These are phyloP conservation scores for Crax fasciolata DNA, from an alignment of 2,797 vertebrate species.

Conservation along the genomic window DNA sequence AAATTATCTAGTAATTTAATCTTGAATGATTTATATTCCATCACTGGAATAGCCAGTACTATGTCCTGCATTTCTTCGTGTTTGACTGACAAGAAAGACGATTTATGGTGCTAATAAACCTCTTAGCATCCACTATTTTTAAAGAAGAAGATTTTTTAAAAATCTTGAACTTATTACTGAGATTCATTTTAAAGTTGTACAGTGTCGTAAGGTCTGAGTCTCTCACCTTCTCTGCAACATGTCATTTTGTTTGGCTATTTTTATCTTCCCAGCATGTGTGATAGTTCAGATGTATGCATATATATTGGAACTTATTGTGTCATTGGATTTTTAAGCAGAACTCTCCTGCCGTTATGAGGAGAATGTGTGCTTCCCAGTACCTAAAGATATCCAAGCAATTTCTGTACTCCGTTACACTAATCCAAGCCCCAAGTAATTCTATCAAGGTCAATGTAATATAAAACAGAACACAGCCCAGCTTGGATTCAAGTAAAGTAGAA, in stretches of 20 bases:
- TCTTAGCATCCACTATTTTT: slow-evolving; percentile 74
- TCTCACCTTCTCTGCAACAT: slow-evolving; percentile 65
- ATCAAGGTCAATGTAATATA: slow-evolving; percentile 44
- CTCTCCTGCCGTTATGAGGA: slow-evolving; percentile 41
- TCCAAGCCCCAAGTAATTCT: slow-evolving; percentile 36
- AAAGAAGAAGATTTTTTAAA: slow-evolving; percentile 62
- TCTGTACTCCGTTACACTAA: slow-evolving; percentile 34
- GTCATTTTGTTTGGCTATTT: slow-evolving; percentile 77
- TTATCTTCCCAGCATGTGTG: slow-evolving; percentile 68
- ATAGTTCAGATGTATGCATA: slow-evolving; percentile 73
- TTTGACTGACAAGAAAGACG: slow-evolving; percentile 82
- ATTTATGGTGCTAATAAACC: slow-evolving; percentile 82
- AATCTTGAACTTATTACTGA: slow-evolving; percentile 73
- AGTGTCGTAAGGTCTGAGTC: slow-evolving; percentile 56
- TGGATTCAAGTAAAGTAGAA: not conserved
- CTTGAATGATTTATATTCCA: slow-evolving; percentile 84
- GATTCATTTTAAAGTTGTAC: slow-evolving; percentile 70
- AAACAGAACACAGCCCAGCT: not conserved
- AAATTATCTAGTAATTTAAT: slow-evolving; percentile 88
- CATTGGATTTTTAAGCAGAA: slow-evolving; percentile 71
- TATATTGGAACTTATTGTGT: slow-evolving; percentile 72
- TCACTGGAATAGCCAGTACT: slow-evolving; percentile 77
- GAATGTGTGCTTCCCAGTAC: slow-evolving; percentile 52
- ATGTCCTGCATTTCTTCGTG: slow-evolving; percentile 68
- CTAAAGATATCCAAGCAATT: slow-evolving; percentile 59